phyloP scores from a whole-genome alignment of 2,888 invertebrate genomes.

The Bombylius discolor region DNA sequence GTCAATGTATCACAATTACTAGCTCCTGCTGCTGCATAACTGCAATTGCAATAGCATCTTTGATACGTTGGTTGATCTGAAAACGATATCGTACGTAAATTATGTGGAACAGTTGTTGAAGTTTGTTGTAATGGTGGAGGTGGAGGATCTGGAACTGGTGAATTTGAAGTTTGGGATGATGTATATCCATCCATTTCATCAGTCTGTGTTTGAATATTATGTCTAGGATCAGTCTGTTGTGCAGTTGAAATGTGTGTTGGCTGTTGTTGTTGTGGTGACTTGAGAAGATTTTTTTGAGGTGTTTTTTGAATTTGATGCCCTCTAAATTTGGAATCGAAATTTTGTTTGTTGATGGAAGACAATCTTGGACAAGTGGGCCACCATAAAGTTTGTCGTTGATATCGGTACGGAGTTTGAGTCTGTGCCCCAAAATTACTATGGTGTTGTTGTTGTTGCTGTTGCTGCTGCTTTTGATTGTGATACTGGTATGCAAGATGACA shows the following conservation, averaged over 20 bases:
- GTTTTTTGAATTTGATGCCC: conserved; percentile 13
- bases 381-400: conserved; percentile 33
- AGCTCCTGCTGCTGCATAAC: not conserved
- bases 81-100: conserved; percentile 9
- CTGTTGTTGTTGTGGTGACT: conserved; percentile 1
- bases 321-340: not conserved
- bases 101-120: conserved; percentile 1
- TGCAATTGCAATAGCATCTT: conserved; percentile 10
- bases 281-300: conserved; percentile 14
- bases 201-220: conserved; percentile 13
- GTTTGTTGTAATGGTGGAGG: conserved; percentile 11
- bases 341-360: conserved; percentile 21
- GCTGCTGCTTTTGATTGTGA: not conserved
- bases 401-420: conserved; percentile 20
- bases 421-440: not conserved
- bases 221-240: conserved; percentile 12
- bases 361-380: conserved; percentile 35
- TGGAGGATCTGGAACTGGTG: conserved; percentile 17
- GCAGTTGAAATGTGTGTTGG: conserved; percentile 6
- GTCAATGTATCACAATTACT: conserved; percentile 10
- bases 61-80: conserved; percentile 9
- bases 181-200: conserved; percentile 13
- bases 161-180: conserved; percentile 12
- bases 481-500: not conserved
- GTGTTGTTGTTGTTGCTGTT: not conserved